Conservation (phyloP, 2,113 vertebrate species). For the Laticauda laticaudata region DNA sequence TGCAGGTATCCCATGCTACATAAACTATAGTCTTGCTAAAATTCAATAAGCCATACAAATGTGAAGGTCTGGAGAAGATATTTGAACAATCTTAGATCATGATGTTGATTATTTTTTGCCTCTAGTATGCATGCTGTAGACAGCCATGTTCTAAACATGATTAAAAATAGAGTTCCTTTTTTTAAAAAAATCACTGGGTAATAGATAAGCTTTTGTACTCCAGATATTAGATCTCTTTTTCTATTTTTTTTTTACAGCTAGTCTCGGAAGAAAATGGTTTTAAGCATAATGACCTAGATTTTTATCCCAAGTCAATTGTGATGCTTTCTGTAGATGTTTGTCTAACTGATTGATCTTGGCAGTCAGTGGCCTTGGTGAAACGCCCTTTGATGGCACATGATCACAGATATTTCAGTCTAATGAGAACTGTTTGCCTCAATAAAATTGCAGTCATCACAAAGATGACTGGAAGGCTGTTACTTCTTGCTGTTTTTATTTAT, state of each 20-base stretch:
- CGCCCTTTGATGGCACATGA: neutral
- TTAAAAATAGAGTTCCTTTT: neutral
- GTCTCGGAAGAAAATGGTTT: neutral
- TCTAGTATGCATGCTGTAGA: neutral
- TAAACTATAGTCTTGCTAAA: neutral
- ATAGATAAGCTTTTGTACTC: neutral
- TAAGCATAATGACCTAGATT: neutral
- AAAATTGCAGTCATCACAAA: neutral
- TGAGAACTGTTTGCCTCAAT: neutral
- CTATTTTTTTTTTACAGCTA: neutral
- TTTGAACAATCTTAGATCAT: neutral
- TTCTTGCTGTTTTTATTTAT: neutral
- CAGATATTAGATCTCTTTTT: neutral
- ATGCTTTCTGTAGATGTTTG: neutral
- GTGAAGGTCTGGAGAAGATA: neutral
- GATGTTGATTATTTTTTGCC: neutral
- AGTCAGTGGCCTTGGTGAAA: neutral
- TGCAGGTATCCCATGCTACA: neutral
- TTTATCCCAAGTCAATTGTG: neutral
- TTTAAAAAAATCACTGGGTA: neutral
- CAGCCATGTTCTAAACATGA: neutral
- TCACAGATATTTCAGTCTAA: neutral
- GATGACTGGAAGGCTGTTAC: neutral
- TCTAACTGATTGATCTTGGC: neutral
- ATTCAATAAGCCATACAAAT: neutral